phyloP scores from a whole-genome alignment of 2,113 vertebrate genomes.

The Polyodon spathula region DNA sequence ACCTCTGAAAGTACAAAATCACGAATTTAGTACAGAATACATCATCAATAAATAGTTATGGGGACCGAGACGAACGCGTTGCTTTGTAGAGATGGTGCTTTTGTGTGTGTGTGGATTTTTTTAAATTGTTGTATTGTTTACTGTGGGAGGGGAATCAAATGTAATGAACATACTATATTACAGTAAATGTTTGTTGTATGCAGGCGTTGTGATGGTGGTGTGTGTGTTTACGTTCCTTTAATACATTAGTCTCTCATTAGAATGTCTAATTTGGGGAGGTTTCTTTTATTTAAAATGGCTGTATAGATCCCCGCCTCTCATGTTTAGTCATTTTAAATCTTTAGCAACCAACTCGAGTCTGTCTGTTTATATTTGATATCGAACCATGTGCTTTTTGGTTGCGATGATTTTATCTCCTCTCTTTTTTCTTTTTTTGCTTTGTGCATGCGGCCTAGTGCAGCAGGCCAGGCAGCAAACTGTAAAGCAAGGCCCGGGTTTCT shows the following conservation, averaged over 20 bases:
- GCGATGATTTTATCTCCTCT: neutral
- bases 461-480: neutral
- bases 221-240: slow-evolving; percentile 50
- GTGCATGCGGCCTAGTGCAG: neutral
- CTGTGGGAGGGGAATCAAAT: too few relatives aligned
- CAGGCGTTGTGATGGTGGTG: slow-evolving; percentile 18
- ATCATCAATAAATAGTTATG: too few relatives aligned
- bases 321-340: slow-evolving; percentile 77
- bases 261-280: slow-evolving; percentile 77
- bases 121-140: too few relatives aligned
- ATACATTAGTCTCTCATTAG: slow-evolving; percentile 46
- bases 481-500: slow-evolving; percentile 15
- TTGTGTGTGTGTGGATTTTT: too few relatives aligned
- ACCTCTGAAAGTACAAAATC: too few relatives aligned
- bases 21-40: too few relatives aligned
- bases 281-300: slow-evolving; percentile 73
- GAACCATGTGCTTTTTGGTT: slow-evolving; percentile 59
- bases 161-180: too few relatives aligned
- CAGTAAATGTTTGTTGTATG: too few relatives aligned
- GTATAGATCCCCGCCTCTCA: slow-evolving; percentile 70
- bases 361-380: slow-evolving; percentile 7
- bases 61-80: too few relatives aligned
- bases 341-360: slow-evolving; percentile 55
- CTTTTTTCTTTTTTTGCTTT: neutral
- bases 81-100: too few relatives aligned